These are phyloP conservation scores for Hafferia zeledoni DNA, from an alignment of 2,797 vertebrate species.

Conservation along the genomic window DNA sequence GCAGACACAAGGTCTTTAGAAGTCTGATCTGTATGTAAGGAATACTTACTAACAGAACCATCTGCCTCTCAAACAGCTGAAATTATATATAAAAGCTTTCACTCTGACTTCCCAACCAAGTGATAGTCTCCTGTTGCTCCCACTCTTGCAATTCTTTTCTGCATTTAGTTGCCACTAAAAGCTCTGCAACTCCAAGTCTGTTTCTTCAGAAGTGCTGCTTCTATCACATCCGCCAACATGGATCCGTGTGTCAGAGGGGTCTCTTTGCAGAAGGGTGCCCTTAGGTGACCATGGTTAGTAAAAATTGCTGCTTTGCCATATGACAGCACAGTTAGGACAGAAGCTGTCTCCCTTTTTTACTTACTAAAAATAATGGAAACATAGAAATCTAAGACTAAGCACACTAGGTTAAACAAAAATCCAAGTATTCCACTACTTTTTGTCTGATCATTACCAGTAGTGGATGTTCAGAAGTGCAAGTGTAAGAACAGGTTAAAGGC, in stretches of 20 bases:
- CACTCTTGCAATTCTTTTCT: background rate
- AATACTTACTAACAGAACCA: slow-evolving; percentile 21
- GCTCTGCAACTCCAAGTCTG: background rate
- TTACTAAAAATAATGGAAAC: background rate
- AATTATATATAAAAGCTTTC: slow-evolving; percentile 14
- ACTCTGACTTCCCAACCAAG: background rate
- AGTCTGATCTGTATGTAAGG: slow-evolving; percentile 15
- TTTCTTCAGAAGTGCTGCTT: background rate
- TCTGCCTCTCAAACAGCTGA: slow-evolving; percentile 12
- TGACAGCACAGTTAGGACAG: background rate
- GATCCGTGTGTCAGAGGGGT: background rate
- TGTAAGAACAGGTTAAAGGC: background rate
- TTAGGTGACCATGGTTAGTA: background rate
- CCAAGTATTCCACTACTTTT: background rate
- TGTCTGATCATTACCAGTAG: background rate
- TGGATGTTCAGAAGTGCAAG: background rate
- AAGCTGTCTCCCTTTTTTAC: background rate
- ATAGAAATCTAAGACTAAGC: background rate
- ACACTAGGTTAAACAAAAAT: background rate
- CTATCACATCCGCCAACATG: background rate
- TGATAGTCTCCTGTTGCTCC: background rate
- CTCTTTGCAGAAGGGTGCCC: background rate
- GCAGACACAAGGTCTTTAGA: slow-evolving; percentile 14
- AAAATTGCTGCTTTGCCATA: background rate
- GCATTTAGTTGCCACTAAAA: slow-evolving; percentile 1